Evolutionary conservation across 2,797 vertebrate species (phyloP).

Genomic region (Sorex maritimensis): DNA sequence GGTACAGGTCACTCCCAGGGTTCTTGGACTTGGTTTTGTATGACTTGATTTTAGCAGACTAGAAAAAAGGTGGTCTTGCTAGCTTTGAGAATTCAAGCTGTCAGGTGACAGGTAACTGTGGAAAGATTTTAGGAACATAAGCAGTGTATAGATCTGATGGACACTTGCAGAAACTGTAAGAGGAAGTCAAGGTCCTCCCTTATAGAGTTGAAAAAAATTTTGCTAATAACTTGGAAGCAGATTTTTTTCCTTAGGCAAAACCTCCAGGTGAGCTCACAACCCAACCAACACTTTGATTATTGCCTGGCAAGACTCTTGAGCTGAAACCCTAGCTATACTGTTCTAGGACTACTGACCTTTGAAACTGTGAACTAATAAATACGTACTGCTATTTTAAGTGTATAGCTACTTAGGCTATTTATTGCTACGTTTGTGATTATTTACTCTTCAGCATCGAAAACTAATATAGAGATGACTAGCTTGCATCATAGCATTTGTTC

Average conservation of each 20-base stretch:
- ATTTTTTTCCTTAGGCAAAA: neutral
- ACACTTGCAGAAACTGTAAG: neutral
- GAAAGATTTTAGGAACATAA: neutral
- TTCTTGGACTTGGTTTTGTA: neutral
- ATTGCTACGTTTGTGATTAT: conserved; percentile 36
- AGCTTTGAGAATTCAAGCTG: conserved; percentile 37
- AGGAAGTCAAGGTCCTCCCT: neutral
- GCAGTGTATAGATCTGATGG: neutral
- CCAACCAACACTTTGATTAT: neutral
- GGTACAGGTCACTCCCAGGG: neutral
- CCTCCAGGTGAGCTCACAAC: conserved; percentile 46
- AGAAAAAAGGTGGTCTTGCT: neutral
- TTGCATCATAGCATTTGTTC: no score
- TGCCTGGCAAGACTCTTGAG: neutral
- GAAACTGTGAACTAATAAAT: conserved; percentile 41
- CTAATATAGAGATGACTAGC: conserved; percentile 11
- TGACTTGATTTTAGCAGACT: neutral
- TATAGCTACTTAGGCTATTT: no score
- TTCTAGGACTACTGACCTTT: conserved; percentile 12
- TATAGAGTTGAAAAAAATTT: conserved; percentile 29
- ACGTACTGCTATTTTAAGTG: conserved; percentile 40
- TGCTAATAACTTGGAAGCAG: conserved; percentile 17
- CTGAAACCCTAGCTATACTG: neutral
- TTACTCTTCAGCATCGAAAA: conserved; percentile 59
- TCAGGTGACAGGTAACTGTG: neutral